phyloP scores from a whole-genome alignment of 2,113 vertebrate species.

The Carettochelys insculpta region DNA sequence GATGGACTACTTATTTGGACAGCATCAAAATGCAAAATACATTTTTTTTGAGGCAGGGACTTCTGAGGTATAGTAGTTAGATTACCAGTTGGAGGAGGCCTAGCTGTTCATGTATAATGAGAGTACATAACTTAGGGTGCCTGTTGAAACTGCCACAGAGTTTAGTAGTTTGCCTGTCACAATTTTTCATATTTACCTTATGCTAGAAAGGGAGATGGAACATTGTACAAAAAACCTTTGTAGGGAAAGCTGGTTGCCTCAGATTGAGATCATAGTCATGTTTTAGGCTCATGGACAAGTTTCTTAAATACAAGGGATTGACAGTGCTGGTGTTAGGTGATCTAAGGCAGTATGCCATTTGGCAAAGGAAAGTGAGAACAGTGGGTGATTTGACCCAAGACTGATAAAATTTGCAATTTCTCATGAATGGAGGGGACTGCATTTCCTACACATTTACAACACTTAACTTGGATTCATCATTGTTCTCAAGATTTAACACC shows the following conservation, averaged over 20 bases:
- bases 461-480: slow-evolving; percentile 32
- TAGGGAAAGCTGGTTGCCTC: background rate
- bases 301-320: background rate
- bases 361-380: background rate
- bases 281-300: background rate
- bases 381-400: background rate
- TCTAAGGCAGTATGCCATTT: background rate
- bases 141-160: background rate
- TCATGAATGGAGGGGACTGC: slow-evolving; percentile 65
- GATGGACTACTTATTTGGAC: background rate
- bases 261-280: background rate
- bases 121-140: background rate
- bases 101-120: background rate
- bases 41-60: background rate
- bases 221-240: background rate
- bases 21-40: background rate
- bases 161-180: background rate
- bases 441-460: slow-evolving; percentile 20
- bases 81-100: background rate
- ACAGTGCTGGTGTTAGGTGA: slow-evolving; percentile 12
- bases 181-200: background rate
- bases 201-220: background rate
- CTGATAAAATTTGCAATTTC: background rate
- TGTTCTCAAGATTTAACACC: slow-evolving; percentile 35
- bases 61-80: background rate